Evolutionary conservation across 2,797 vertebrate genomes (phyloP), one percentile per base, ranked within the genome.

Genomic region (Eleutherodactylus coqui): DNA sequence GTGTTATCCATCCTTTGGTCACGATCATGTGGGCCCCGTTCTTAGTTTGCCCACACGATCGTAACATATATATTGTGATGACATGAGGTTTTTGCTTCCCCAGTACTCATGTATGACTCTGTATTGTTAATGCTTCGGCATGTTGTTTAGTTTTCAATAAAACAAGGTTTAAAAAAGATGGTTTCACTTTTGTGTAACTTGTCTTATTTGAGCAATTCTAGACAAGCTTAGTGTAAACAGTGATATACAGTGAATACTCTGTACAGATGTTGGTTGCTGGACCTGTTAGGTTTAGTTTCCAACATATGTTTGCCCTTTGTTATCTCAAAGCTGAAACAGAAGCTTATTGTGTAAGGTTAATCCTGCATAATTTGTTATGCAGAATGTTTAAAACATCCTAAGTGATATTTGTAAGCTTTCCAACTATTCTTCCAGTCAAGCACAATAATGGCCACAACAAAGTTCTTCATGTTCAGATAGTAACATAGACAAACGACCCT

Each of bases 301-400:
- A 67, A 60, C 79, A 81, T 51, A 70, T 69, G 62, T 34, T 81
- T 53, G 78, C 34, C 53, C 62, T 69, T 70, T 69, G 41, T 53
- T 81, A 38, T 69, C 17, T 67, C 21, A 6, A 70, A 36, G 60
- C 45, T 69, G 13, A 69, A 81, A 53, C 79, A 81, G 29, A 81
- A 69, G 62, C 9, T 16, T 81, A 36, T 81, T 69, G 45, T 81
- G 60, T 34, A 69, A 69, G 45, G 45, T 27, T 69, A 69, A 70
- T 69, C 62, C 29, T 81, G 49, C 3, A n/a, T 51, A 32, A 81
- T 69, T 69, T 67, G 43, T 81, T 51, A 81, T 64, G 62, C 29
- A 81, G 43, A 51, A 69, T 49, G 79, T 32, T 80, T 80, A 32
- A 80, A 80, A 47, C 38, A 32, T 80, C 58, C 21, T 64, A 80